Conservation (phyloP, 2,797 vertebrate species). For the Myotis planiceps region DNA sequence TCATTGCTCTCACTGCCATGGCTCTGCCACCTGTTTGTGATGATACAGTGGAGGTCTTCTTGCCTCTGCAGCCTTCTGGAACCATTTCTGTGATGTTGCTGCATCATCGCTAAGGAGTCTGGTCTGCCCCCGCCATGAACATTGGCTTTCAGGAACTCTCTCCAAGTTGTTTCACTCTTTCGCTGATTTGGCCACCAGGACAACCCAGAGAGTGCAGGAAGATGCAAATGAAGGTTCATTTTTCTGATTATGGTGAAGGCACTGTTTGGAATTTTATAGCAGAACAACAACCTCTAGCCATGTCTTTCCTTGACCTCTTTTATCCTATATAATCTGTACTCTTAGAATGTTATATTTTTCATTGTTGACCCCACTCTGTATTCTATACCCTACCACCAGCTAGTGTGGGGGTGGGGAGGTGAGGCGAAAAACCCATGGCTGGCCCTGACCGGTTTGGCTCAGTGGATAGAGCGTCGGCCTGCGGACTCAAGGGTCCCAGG, state of each 20-base stretch:
- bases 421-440: background rate
- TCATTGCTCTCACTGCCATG: background rate
- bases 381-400: background rate
- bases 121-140: rapidly evolving
- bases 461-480: too few relatives aligned
- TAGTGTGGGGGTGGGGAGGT: background rate
- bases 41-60: background rate
- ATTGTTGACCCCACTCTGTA: background rate
- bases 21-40: background rate
- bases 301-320: background rate
- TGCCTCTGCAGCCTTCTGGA: background rate
- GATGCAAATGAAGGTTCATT: background rate
- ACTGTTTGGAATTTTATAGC: background rate
- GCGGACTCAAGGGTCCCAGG: too few relatives aligned
- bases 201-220: background rate
- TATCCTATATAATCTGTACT: background rate
- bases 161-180: background rate
- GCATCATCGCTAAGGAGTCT: background rate
- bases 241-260: background rate
- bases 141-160: background rate
- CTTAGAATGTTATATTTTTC: background rate
- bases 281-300: background rate
- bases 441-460: too few relatives aligned
- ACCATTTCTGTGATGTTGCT: background rate
- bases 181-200: background rate